A percentile compares a stretch with the other conserved stretches of the same genome.
phyloP scores from a whole-genome alignment of 2,797 vertebrate species.

The Coregonus suidteri region DNA sequence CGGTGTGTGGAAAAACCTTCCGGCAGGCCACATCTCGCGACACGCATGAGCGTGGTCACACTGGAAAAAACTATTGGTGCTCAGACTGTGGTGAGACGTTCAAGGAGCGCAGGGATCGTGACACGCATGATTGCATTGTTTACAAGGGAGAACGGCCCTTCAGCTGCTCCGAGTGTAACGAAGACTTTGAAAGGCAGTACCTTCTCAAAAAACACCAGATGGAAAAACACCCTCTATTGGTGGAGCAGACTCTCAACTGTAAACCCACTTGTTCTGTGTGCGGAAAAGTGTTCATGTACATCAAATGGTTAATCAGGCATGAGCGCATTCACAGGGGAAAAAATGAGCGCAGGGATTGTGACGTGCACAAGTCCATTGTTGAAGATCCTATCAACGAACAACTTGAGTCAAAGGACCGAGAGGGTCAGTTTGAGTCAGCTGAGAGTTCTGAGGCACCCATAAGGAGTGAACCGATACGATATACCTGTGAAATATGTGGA shows the following conservation, averaged over 20 bases:
- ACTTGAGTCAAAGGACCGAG: neutral
- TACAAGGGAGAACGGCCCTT: neutral
- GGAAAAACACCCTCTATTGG: neutral
- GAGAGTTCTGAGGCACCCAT: neutral
- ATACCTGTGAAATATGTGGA: neutral
- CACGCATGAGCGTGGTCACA: neutral
- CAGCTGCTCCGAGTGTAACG: neutral
- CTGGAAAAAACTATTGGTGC: neutral
- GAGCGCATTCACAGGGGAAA: neutral
- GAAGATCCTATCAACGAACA: neutral
- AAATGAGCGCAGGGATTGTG: neutral
- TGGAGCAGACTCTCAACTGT: neutral
- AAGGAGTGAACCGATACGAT: neutral
- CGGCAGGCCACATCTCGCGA: neutral
- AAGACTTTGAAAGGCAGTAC: neutral
- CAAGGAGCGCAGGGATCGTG: neutral
- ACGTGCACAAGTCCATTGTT: neutral
- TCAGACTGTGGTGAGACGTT: constrained; percentile 1
- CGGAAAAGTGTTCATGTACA: neutral
- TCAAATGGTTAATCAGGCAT: neutral
- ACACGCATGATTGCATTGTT: neutral
- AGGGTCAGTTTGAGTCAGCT: neutral
- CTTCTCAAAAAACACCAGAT: neutral
- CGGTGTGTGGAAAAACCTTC: neutral
- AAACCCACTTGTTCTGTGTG: neutral